A percentile compares a stretch with the other conserved stretches of the same genome.
Evolutionary conservation across 2,888 invertebrate genomes (phyloP).

Genomic region (Phengaris arion): DNA sequence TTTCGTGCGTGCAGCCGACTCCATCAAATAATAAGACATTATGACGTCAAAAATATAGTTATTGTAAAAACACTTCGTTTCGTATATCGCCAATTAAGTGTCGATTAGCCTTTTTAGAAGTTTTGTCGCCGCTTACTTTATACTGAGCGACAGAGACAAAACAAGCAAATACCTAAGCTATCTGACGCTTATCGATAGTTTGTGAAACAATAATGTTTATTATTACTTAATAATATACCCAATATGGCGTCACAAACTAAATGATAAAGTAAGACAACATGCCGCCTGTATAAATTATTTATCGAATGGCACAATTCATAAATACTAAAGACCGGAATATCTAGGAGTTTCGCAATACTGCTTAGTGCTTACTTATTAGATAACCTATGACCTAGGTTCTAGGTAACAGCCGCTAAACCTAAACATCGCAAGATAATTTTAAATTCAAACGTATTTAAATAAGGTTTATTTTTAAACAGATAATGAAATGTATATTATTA

Average conservation of each 20-base stretch:
- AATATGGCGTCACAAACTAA: background rate
- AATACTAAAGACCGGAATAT: constrained; percentile 19
- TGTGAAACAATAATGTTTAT: no score
- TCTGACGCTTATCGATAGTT: no score
- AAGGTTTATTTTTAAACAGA: background rate
- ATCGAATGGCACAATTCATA: constrained; percentile 8
- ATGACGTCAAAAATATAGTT: no score
- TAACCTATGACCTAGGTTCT: constrained; percentile 18
- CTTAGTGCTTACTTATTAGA: constrained; percentile 20
- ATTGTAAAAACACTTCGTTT: no score
- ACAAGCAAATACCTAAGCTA: no score
- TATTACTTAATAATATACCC: background rate
- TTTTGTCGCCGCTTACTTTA: no score
- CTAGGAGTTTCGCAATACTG: constrained; percentile 23
- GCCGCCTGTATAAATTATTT: constrained; percentile 20
- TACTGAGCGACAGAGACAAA: no score
- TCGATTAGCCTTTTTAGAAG: no score
- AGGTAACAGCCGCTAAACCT: background rate
- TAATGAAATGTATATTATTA: background rate
- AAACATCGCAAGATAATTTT: background rate
- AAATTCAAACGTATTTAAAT: background rate
- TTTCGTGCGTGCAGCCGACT: no score
- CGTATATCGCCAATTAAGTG: no score
- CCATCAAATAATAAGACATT: no score
- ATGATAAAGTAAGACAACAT: constrained; percentile 16